Evolutionary conservation across 2,113 vertebrate species (phyloP).

Genomic region (Petroica traversi): DNA sequence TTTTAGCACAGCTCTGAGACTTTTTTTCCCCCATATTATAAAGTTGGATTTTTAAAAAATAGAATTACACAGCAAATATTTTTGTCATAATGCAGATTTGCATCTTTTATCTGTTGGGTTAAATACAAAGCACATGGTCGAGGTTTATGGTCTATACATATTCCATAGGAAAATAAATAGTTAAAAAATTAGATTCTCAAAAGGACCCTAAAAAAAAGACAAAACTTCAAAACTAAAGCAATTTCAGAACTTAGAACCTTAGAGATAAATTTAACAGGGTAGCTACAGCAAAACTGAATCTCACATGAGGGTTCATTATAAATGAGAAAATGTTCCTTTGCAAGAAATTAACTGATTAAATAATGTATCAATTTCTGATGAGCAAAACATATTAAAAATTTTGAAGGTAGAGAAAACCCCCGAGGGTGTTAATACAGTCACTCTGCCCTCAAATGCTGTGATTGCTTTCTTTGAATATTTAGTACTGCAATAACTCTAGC

Average conservation of each 20-base stretch:
- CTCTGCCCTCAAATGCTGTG: background rate
- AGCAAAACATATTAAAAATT: background rate
- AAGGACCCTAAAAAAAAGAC: background rate
- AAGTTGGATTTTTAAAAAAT: background rate
- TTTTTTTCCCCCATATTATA: background rate
- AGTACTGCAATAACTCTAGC: background rate
- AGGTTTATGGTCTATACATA: background rate
- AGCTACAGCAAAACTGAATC: background rate
- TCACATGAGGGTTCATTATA: background rate
- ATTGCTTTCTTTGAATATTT: background rate
- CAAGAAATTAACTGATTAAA: slow-evolving; percentile 22
- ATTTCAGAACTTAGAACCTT: background rate
- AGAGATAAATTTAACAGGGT: background rate
- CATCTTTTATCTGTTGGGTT: background rate
- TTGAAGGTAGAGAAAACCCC: background rate
- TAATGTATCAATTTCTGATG: background rate
- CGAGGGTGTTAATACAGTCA: background rate
- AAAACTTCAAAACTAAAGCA: background rate
- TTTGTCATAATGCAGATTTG: background rate
- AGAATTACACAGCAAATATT: background rate
- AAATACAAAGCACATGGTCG: background rate
- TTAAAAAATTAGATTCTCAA: background rate
- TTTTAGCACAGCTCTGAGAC: background rate
- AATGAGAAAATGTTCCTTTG: background rate
- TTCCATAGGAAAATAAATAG: background rate